Base-by-base conservation (phyloP, 2,113 vertebrate genomes). In the Prunella fulvescens region DNA sequence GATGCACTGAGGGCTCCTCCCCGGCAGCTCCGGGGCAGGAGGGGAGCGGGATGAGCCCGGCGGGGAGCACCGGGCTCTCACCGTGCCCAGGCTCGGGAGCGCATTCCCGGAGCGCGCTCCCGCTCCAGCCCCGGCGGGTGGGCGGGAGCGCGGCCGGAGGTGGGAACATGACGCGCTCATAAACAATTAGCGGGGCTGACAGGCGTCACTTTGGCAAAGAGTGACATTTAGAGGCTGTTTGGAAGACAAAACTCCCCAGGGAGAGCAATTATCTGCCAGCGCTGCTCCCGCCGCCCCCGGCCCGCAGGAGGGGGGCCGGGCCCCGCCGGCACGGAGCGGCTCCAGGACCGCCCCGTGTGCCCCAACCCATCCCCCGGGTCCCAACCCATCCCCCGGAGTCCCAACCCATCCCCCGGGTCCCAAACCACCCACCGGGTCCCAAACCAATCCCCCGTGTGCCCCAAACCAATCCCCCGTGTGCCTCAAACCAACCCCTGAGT, bases 141-240 rank as follows among this genome's bases (percentile, higher is more conserved):
- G 83, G 91, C 40, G 91, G 91, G 57, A 90, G 76, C 61, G 7
- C 9, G 65, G 79, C 95, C 81, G 25, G 87, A 82, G 92, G 84
- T 39, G 94, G 90, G 91, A 80, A 81, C 74, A n/a, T 33, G 93
- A 92, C 78, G 85, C 86, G 79, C 89, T 84, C 60, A 35, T 8
- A 29, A 86, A 82, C 93, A 92, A 95, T 72, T 51, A 95, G 88
- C 86, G 44, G 62, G 44, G 57, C 91, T 93, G 94, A 90, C 88
- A 90, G 86, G 74, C 65, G 1, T 86, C 80, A 91, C 79, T 92
- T 40, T 3, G 77, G 6, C 48, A 24, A 7, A 58, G 74, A 92
- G 42, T 90, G 91, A 92, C 85, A 92, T 84, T 84, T 47, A 24
- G 50, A 29, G 60, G 81, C 90, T 80, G 53, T 17, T 45, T 3